Percentiles rank a stretch among this genome's conserved stretches.
phyloP scores from a whole-genome alignment of 2,888 invertebrate species.

The Standfussiana lucernea region DNA sequence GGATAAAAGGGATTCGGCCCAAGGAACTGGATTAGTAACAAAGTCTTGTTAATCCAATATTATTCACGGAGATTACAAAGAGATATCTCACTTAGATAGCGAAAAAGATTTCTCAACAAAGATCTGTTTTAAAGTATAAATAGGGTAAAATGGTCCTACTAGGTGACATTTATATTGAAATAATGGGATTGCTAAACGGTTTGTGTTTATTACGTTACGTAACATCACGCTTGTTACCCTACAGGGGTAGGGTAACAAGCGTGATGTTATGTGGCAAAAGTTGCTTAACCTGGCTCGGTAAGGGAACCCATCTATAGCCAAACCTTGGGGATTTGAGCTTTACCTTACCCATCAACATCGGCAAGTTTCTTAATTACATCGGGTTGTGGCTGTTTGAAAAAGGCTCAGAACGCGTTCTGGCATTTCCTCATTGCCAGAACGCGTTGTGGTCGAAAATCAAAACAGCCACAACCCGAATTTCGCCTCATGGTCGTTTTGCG shows the following conservation, averaged over 20 bases:
- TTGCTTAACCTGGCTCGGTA: too few species aligned
- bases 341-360: too few species aligned
- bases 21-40: slow-evolving; percentile 81
- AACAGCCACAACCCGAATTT: too few species aligned
- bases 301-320: too few species aligned
- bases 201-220: not conserved
- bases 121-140: slow-evolving; percentile 78
- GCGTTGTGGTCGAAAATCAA: too few species aligned
- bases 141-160: slow-evolving; percentile 41
- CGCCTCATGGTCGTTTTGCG: too few species aligned
- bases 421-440: too few species aligned
- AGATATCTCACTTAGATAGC: slow-evolving; percentile 83
- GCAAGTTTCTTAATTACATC: too few species aligned
- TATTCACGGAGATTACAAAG: slow-evolving; percentile 85
- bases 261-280: too few species aligned
- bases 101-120: slow-evolving; percentile 76
- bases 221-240: not conserved
- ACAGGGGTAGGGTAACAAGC: not conserved
- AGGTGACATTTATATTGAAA: slow-evolving; percentile 16
- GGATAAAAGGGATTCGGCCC: slow-evolving; percentile 79
- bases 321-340: too few species aligned
- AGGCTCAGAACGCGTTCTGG: too few species aligned
- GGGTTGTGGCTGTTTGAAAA: too few species aligned
- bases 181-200: slow-evolving; percentile 21
- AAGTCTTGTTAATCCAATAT: slow-evolving; percentile 83